Base-by-base conservation (phyloP, 37 sponge, comb jelly and placozoan genomes). In the Chondrosia reniformis region DNA sequence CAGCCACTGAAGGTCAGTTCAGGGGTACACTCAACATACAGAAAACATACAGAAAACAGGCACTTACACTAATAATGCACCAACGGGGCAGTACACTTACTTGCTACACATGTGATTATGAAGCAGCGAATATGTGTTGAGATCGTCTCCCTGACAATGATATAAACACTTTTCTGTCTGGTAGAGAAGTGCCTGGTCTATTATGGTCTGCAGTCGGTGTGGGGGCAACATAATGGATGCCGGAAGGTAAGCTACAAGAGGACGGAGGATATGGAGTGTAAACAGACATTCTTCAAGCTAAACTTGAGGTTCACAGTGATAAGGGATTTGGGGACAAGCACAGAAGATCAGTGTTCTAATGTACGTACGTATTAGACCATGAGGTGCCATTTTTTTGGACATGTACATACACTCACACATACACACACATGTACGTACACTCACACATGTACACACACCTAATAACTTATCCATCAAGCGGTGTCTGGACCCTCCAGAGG, bases 151-250 rank as follows among this genome's bases (percentile, higher is more conserved):
- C 55, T 78, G 81, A 54, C 73, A 88, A 76, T 98, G 96, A 73
- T 83, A 93, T 22, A 83, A 79, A 57, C 99, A 98, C 63, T 84
- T 67, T 27, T 90, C 84, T 15, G 86, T 87, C 69, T 98, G 99
- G 58, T 81, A 49, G 41, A 88, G 77, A 1, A 91, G 42, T 4
- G 99, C 93, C 63, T 98, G 99, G 10, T 46, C 81, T 55, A 98
- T 65, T 28, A 98, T 66, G 67, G 72, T 66, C 27, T 78, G 74
- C 74, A 98, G 69, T 31, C 99, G 74, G 45, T 69, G 82, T 13
- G 96, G 91, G 32, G 99, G 99, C 1, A 98, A 80, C 94, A 98
- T 93, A n/a, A 93, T 84, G 0, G 86, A 73, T n/a, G 94, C 82
- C 27, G 99, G 99, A 28, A 98, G 90, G 63, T 86, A 97, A 4